Percentiles rank a stretch among this genome's conserved stretches.
Conservation (phyloP, 2,113 vertebrate species). For the Enhydra lutris region DNA sequence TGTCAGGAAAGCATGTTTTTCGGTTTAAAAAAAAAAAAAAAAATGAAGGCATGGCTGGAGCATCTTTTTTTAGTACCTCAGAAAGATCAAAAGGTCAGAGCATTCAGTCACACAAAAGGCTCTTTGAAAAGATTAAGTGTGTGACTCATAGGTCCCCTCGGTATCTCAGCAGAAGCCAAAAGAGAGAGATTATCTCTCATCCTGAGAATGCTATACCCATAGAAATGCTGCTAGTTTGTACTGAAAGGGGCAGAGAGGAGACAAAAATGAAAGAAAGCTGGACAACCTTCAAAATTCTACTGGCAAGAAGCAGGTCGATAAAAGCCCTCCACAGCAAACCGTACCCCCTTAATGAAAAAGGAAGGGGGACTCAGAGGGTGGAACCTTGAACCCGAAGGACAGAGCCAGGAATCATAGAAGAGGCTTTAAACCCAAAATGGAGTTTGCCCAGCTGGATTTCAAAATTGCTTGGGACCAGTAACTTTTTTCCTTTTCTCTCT, state of each 20-base stretch:
- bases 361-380: neutral
- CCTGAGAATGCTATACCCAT: neutral
- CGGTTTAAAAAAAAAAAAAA: neutral
- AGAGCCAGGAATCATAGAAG: neutral
- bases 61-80: neutral
- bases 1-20: neutral
- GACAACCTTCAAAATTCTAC: neutral
- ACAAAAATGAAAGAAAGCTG: neutral
- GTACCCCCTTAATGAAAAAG: neutral
- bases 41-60: neutral
- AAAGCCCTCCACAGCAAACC: neutral
- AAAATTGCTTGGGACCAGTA: neutral
- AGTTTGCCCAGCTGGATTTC: neutral
- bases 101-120: neutral
- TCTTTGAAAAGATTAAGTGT: conserved; percentile 7
- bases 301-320: neutral
- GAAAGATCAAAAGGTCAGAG: neutral
- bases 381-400: neutral
- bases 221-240: neutral
- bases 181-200: neutral
- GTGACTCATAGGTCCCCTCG: neutral
- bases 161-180: neutral
- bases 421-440: neutral
- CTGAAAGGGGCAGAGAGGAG: neutral
- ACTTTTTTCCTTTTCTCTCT: neutral